Conservation (phyloP, 1,140 invertebrate genomes). For the Procambarus virginalis region DNA sequence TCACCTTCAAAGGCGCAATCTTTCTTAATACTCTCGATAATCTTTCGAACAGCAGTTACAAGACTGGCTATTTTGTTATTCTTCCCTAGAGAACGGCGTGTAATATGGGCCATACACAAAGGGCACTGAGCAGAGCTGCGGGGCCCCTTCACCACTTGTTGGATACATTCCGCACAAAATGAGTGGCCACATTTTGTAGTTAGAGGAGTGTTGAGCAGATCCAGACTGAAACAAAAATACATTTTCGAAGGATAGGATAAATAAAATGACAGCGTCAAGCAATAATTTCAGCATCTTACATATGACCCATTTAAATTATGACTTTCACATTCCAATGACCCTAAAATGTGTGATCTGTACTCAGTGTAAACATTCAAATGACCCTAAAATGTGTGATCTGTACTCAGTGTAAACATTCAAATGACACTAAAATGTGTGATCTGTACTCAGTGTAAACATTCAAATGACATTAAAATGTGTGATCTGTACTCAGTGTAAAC, state of each 20-base stretch:
- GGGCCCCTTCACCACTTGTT: slow-evolving; percentile 39
- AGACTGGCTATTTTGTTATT: slow-evolving; percentile 38
- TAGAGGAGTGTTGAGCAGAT: slow-evolving; percentile 43
- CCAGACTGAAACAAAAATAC: slow-evolving; percentile 25
- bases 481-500: too few relatives aligned
- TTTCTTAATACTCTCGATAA: slow-evolving; percentile 53
- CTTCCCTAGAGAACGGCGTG: slow-evolving; percentile 19
- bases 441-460: too few relatives aligned
- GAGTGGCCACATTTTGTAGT: slow-evolving; percentile 57
- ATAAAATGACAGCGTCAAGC: neutral
- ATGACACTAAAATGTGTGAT: too few relatives aligned
- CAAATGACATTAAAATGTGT: too few relatives aligned
- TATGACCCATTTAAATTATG: too few relatives aligned
- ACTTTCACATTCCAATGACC: too few relatives aligned
- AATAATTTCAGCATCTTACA: too few relatives aligned
- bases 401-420: too few relatives aligned
- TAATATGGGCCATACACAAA: slow-evolving; percentile 36
- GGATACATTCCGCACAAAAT: slow-evolving; percentile 42
- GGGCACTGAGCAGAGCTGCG: slow-evolving; percentile 40
- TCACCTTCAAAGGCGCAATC: slow-evolving; percentile 57
- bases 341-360: too few relatives aligned
- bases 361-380: too few relatives aligned
- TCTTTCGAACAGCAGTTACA: slow-evolving; percentile 27
- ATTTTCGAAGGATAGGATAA: neutral
- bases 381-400: too few relatives aligned